A percentile compares a stretch with the other conserved stretches of the same genome.
Conservation (phyloP, 2,888 invertebrate species). For the Ctena decussata region DNA sequence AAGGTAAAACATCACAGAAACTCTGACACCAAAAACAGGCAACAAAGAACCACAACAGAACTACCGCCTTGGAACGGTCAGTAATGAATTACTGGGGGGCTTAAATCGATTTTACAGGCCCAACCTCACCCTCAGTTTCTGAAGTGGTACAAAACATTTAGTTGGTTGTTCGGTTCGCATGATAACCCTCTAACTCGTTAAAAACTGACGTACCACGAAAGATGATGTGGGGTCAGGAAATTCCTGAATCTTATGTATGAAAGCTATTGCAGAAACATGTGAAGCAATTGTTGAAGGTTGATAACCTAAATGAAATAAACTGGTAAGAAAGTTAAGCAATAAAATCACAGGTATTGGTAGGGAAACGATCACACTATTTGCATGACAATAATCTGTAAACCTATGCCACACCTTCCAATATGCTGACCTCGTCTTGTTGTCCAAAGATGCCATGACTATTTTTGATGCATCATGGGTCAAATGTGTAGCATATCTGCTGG, state of each 20-base stretch:
- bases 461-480: neutral
- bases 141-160: too few species aligned
- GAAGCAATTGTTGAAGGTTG: constrained; percentile 4
- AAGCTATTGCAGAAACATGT: neutral
- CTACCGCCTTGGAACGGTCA: too few species aligned
- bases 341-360: neutral
- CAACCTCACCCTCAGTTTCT: too few species aligned
- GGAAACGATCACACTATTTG: neutral
- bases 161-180: too few species aligned
- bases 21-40: too few species aligned
- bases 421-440: neutral
- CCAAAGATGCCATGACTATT: neutral
- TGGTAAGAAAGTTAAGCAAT: neutral
- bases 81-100: too few species aligned
- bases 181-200: too few species aligned
- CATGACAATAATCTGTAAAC: neutral
- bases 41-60: too few species aligned
- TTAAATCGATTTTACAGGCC: too few species aligned
- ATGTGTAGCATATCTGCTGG: neutral
- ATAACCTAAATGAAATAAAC: neutral
- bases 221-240: neutral
- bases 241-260: neutral
- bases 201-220: too few species aligned
- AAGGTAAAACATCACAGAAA: too few species aligned
- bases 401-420: neutral